phyloP scores from a whole-genome alignment of 2,113 vertebrate genomes.

The Marcusenius ussheri region DNA sequence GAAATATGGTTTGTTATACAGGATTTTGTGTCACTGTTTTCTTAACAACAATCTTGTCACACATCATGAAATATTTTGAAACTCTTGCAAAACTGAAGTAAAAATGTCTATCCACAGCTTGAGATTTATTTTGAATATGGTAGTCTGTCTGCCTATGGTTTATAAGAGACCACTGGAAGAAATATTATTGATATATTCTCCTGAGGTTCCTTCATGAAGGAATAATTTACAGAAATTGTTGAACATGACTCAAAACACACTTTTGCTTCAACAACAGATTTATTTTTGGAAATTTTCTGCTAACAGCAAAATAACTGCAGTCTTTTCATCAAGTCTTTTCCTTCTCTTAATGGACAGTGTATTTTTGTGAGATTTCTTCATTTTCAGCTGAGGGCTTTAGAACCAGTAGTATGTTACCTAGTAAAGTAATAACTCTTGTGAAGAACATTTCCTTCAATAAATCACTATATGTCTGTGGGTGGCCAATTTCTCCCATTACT shows the following conservation, averaged over 20 bases:
- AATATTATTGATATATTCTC: not conserved
- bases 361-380: not conserved
- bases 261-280: slow-evolving; percentile 45
- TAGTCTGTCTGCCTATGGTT: not conserved
- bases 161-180: not conserved
- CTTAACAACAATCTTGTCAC: not conserved
- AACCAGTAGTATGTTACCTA: not conserved
- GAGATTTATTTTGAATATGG: not conserved
- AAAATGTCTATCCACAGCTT: not conserved
- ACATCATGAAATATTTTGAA: not conserved
- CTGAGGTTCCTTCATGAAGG: not conserved
- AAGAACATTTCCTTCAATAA: not conserved
- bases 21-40: not conserved
- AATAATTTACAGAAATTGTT: not conserved
- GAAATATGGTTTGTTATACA: not conserved
- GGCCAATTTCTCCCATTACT: not conserved
- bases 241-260: not conserved
- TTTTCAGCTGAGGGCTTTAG: not conserved
- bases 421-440: not conserved
- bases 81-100: not conserved
- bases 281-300: slow-evolving; percentile 43
- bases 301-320: not conserved
- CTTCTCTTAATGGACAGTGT: not conserved
- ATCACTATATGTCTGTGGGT: not conserved
- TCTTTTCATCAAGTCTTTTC: not conserved